These are phyloP conservation scores for Zosterops hypoxanthus DNA, from an alignment of 2,113 vertebrate species.

Conservation along the genomic window DNA sequence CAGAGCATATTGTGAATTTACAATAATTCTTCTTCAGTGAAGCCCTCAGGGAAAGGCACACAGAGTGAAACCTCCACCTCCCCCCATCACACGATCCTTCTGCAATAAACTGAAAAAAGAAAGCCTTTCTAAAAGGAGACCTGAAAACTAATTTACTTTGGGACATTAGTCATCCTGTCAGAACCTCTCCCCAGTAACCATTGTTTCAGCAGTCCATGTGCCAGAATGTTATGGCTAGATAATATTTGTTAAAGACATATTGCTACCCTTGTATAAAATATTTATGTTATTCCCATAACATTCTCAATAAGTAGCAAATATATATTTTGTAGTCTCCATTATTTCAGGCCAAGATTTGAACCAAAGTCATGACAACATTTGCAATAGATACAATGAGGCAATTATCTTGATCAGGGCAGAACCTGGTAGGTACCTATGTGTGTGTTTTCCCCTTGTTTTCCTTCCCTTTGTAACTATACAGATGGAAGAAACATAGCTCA, in stretches of 20 bases:
- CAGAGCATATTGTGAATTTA: not conserved
- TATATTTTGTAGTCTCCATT: not conserved
- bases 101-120: not conserved
- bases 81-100: not conserved
- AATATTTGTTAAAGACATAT: not conserved
- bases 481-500: not conserved
- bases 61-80: not conserved
- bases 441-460: not conserved
- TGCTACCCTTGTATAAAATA: not conserved
- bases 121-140: not conserved
- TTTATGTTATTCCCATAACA: not conserved
- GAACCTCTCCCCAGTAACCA: not conserved
- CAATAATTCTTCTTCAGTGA: not conserved
- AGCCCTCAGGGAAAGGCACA: not conserved
- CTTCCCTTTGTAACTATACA: not conserved
- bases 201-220: not conserved
- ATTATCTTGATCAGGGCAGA: not conserved
- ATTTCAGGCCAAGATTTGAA: constrained; percentile 17
- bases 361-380: not conserved
- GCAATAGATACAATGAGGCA: not conserved
- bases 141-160: not conserved
- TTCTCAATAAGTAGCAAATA: not conserved
- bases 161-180: not conserved
- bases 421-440: not conserved
- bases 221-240: constrained; percentile 3